phyloP scores from a whole-genome alignment of 1,140 invertebrate species.

The Melipona quadrifasciata region DNA sequence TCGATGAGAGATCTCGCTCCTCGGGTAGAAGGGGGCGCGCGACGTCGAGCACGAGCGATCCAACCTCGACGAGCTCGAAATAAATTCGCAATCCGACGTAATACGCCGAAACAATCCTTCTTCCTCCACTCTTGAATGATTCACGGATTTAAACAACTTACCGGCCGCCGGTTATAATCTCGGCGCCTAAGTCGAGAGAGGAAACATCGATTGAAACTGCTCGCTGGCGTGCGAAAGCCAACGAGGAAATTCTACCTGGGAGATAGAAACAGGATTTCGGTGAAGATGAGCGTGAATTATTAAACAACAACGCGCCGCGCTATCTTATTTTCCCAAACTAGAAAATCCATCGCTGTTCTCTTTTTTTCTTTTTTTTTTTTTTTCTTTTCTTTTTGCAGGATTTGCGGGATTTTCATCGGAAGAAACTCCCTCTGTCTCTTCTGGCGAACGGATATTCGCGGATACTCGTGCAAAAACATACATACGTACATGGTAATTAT shows the following conservation, averaged over 20 bases:
- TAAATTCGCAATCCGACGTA: conserved; percentile 40
- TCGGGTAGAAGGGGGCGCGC: too few relatives aligned
- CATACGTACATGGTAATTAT: too few relatives aligned
- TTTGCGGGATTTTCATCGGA: too few relatives aligned
- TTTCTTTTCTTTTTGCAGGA: too few relatives aligned
- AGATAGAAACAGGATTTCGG: background rate
- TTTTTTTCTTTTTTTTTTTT: too few relatives aligned
- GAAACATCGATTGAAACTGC: conserved; percentile 16
- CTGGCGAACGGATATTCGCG: too few relatives aligned
- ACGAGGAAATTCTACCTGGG: background rate
- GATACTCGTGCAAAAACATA: too few relatives aligned
- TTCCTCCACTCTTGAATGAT: background rate
- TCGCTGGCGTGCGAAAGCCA: background rate
- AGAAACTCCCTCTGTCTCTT: too few relatives aligned
- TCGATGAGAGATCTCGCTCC: background rate
- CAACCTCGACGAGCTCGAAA: background rate
- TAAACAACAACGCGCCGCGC: background rate
- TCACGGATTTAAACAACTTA: conserved; percentile 24
- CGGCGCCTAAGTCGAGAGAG: conserved; percentile 8
- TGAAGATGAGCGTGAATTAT: background rate
- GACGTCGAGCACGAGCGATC: background rate
- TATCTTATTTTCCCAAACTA: background rate
- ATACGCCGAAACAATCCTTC: conserved; percentile 15
- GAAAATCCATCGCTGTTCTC: too few relatives aligned
- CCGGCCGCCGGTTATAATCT: conserved; percentile 35